A percentile compares a stretch with the other conserved stretches of the same genome.
Conservation (phyloP, 2,888 invertebrate genomes). For the Hirtodrosophila alboralis region DNA sequence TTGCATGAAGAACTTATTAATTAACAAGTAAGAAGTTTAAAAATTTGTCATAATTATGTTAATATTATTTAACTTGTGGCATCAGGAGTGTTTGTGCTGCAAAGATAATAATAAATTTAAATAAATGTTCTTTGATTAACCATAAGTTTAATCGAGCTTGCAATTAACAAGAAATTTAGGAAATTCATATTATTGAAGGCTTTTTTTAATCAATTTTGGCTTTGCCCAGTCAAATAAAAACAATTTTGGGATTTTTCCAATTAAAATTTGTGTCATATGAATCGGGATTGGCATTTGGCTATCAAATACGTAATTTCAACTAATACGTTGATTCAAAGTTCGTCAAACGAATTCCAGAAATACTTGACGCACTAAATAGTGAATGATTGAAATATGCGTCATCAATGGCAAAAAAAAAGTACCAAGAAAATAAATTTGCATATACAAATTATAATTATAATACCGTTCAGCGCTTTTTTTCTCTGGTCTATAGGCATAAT, state of each 20-base stretch:
- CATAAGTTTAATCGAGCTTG: too few species aligned
- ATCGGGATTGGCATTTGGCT: constrained; percentile 7
- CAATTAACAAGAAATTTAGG: too few species aligned
- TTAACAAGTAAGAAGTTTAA: too few species aligned
- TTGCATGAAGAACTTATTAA: too few species aligned
- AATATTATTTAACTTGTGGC: too few species aligned
- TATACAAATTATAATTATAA: constrained; percentile 1
- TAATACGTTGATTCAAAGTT: constrained; percentile 7
- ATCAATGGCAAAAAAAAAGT: constrained; percentile 5
- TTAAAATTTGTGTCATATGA: constrained; percentile 7
- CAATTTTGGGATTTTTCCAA: constrained; percentile 9
- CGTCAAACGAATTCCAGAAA: not conserved
- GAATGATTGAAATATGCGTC: constrained; percentile 8
- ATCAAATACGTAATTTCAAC: constrained; percentile 9
- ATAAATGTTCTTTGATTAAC: too few species aligned
- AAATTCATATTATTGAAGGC: not conserved
- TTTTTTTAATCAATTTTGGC: not conserved
- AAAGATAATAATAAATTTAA: too few species aligned
- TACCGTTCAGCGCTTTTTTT: too few species aligned
- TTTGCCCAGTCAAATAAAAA: constrained; percentile 3
- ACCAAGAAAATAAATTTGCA: not conserved
- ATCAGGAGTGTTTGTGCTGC: too few species aligned
- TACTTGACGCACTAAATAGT: not conserved
- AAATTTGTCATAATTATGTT: too few species aligned
- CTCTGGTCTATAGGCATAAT: too few species aligned